Conservation (phyloP, 2,113 vertebrate species). For the Oxyura jamaicensis region DNA sequence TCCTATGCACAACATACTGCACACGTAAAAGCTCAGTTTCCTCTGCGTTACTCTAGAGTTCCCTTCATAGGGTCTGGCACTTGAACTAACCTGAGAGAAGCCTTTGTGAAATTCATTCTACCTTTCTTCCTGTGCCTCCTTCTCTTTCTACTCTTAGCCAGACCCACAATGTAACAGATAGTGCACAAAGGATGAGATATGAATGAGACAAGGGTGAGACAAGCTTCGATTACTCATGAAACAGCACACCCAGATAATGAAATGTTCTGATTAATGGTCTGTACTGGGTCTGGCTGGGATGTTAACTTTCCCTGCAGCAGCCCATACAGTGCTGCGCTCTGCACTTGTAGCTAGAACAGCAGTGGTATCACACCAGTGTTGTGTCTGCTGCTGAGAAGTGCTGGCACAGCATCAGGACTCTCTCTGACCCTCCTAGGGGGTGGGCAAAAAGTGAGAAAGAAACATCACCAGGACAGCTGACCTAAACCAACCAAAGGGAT, state of each 20-base stretch:
- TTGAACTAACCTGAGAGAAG: background rate
- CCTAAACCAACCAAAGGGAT: too few species aligned
- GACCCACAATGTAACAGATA: background rate
- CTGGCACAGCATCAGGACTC: too few species aligned
- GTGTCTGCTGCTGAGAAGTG: too few species aligned
- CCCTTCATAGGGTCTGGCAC: background rate
- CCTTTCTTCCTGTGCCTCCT: background rate
- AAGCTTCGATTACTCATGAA: background rate
- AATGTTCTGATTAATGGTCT: background rate
- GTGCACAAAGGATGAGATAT: background rate
- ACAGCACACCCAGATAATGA: background rate
- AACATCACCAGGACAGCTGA: too few species aligned
- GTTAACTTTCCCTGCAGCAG: too few species aligned
- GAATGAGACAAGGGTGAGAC: background rate
- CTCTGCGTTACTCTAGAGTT: background rate
- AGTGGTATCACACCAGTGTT: too few species aligned
- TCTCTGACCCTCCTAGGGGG: too few species aligned
- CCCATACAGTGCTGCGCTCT: too few species aligned
- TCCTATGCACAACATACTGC: background rate
- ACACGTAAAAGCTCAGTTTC: background rate
- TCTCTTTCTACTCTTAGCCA: background rate
- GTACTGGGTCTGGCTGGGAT: too few species aligned
- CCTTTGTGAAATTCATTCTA: background rate
- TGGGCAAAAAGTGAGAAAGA: too few species aligned
- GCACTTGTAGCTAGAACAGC: too few species aligned